Percentiles rank a stretch among this genome's conserved stretches.
These are phyloP conservation scores for Euwallacea similis DNA, from an alignment of 1,140 invertebrate genomes.

Conservation along the genomic window DNA sequence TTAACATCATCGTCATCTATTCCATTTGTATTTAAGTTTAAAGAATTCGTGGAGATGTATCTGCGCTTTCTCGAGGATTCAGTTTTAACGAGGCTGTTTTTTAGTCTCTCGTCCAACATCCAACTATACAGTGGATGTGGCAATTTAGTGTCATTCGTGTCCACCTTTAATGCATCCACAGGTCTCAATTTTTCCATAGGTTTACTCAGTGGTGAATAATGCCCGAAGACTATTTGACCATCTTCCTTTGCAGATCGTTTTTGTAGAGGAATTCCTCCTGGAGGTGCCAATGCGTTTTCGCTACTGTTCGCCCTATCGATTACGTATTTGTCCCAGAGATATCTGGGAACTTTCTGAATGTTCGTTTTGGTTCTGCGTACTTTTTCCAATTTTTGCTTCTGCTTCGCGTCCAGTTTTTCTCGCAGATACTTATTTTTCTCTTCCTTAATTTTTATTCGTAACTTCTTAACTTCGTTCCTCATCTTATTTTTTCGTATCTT, in stretches of 20 bases:
- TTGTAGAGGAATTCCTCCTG: no score
- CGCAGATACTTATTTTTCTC: constrained; percentile 14
- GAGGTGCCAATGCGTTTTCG: not conserved
- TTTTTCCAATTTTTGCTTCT: constrained; percentile 6
- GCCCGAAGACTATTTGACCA: constrained; percentile 9
- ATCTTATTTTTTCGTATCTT: no score
- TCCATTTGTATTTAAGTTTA: no score
- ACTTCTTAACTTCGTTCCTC: not conserved
- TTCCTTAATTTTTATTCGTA: not conserved
- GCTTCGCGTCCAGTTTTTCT: constrained; percentile 1
- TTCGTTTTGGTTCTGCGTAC: not conserved
- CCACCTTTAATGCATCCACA: constrained; percentile 30
- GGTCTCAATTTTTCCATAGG: constrained; percentile 38
- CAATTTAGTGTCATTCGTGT: not conserved
- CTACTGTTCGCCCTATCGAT: not conserved
- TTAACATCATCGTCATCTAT: no score
- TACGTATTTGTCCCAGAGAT: not conserved
- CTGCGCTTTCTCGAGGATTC: not conserved
- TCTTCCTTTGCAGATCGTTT: no score
- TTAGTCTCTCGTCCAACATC: not conserved
- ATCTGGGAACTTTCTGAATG: constrained; percentile 6
- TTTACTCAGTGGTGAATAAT: constrained; percentile 32
- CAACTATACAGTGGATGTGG: not conserved
- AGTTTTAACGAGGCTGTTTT: not conserved
- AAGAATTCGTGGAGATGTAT: no score